Evolutionary conservation across 2,888 invertebrate species (phyloP).

Genomic region (Metallyticus violacea): DNA sequence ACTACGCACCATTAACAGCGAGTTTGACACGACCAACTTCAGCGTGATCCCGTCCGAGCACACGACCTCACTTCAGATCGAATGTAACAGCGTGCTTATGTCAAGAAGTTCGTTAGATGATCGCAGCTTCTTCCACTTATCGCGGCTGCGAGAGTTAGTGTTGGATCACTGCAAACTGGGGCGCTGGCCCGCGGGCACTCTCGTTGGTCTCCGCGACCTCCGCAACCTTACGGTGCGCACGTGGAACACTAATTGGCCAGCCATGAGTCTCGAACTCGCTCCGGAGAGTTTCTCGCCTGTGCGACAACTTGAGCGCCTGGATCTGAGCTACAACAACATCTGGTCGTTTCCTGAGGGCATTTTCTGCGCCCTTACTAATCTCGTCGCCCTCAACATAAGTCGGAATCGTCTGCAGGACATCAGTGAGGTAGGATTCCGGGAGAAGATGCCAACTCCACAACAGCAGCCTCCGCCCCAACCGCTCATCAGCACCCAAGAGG

Average conservation of each 20-base stretch:
- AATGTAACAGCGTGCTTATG: conserved; percentile 77
- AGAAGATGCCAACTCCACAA: conserved; percentile 57
- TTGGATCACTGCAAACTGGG: conserved; percentile 85
- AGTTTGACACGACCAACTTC: conserved; percentile 84
- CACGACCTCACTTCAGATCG: conserved; percentile 73
- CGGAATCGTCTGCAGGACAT: conserved; percentile 86
- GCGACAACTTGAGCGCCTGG: conserved; percentile 76
- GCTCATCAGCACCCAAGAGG: conserved; percentile 60
- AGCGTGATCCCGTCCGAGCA: conserved; percentile 82
- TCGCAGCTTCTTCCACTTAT: conserved; percentile 75
- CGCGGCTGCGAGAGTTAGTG: conserved; percentile 73
- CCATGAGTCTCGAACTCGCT: conserved; percentile 79
- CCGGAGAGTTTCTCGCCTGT: conserved; percentile 73
- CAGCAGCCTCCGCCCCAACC: conserved; percentile 47
- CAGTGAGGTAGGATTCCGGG: conserved; percentile 79
- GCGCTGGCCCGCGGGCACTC: conserved; percentile 74
- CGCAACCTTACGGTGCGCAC: conserved; percentile 82
- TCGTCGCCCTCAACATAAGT: conserved; percentile 80
- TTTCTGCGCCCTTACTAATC: conserved; percentile 77
- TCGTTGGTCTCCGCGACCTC: conserved; percentile 76
- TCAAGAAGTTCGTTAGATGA: conserved; percentile 75
- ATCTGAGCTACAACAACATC: conserved; percentile 84
- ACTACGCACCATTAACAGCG: conserved; percentile 81
- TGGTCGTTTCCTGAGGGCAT: conserved; percentile 84
- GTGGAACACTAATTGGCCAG: conserved; percentile 80